These are phyloP conservation scores for Noctua janthe DNA, from an alignment of 2,888 invertebrate genomes.

Conservation along the genomic window DNA sequence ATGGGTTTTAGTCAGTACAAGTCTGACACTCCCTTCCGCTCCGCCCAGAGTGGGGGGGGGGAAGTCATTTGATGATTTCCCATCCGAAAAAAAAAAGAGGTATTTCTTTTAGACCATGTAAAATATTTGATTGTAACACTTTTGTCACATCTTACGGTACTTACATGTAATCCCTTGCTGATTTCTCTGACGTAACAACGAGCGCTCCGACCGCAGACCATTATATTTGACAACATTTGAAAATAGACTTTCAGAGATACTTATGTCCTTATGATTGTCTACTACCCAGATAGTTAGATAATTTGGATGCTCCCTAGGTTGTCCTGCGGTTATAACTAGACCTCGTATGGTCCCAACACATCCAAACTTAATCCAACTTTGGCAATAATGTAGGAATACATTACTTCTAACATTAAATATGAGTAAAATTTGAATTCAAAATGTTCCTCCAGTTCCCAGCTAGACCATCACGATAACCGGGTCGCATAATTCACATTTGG, in stretches of 20 bases:
- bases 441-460: slow-evolving; percentile 23
- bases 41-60: too few species aligned
- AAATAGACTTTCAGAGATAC: not conserved
- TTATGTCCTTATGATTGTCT: not conserved
- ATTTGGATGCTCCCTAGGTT: not conserved
- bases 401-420: slow-evolving; percentile 49
- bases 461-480: slow-evolving; percentile 38
- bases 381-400: slow-evolving; percentile 41
- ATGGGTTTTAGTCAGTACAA: too few species aligned
- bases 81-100: not conserved
- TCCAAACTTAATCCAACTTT: slow-evolving; percentile 52
- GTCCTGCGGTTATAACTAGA: slow-evolving; percentile 13
- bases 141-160: not conserved
- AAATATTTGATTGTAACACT: not conserved
- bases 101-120: not conserved
- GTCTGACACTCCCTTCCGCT: too few species aligned
- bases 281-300: not conserved
- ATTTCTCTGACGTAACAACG: not conserved
- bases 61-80: too few species aligned
- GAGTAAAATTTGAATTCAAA: slow-evolving; percentile 57
- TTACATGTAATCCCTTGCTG: not conserved
- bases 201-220: not conserved
- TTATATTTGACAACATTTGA: not conserved
- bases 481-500: slow-evolving; percentile 50
- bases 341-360: slow-evolving; percentile 4